These are phyloP conservation scores for Chelonus insularis DNA, from an alignment of 1,140 invertebrate species.

Conservation along the genomic window DNA sequence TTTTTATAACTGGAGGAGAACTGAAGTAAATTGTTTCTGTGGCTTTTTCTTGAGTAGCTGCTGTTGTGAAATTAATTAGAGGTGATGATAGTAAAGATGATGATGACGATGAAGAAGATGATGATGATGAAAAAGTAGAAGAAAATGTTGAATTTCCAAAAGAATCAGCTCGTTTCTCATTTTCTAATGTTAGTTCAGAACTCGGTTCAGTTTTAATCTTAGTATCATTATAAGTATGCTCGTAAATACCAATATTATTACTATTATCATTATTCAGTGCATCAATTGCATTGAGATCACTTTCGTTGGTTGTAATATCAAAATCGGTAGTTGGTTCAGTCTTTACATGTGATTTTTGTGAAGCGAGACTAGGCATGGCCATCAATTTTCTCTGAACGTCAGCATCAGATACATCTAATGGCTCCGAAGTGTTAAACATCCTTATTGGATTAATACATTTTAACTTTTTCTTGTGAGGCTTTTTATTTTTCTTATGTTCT, in stretches of 20 bases:
- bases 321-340: conserved; percentile 26
- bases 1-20: too few species aligned
- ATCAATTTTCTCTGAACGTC: conserved; percentile 48
- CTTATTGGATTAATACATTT: conserved; percentile 32
- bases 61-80: too few species aligned
- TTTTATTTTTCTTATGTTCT: conserved; percentile 38
- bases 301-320: not conserved
- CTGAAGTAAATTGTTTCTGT: not conserved
- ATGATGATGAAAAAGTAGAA: too few species aligned
- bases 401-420: conserved; percentile 48
- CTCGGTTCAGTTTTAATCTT: too few species aligned
- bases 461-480: conserved; percentile 37
- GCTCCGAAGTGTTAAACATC: conserved; percentile 33
- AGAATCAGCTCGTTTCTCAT: too few species aligned
- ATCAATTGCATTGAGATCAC: not conserved
- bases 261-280: too few species aligned
- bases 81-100: conserved; percentile 7
- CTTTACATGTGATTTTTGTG: conserved; percentile 31
- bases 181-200: too few species aligned
- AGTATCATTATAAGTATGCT: too few species aligned
- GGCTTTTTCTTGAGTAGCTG: not conserved
- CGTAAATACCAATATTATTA: too few species aligned
- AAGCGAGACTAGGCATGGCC: conserved; percentile 41
- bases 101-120: not conserved
- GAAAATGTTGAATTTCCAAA: too few species aligned